Conservation (phyloP, 2,888 invertebrate genomes). For the Xestoiulus laeticollis region DNA sequence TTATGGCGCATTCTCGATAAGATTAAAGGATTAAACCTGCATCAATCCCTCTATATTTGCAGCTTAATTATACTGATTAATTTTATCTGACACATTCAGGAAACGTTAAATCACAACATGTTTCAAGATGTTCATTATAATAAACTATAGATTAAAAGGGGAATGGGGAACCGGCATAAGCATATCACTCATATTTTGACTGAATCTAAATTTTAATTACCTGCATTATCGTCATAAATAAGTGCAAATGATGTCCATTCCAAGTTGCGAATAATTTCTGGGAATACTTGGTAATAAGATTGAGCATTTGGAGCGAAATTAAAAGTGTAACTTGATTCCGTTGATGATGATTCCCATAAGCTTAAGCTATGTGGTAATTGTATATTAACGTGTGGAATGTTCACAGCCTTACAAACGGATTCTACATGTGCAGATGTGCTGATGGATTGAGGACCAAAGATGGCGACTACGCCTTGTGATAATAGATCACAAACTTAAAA, state of each 20-base stretch:
- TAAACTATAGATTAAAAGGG: too few relatives aligned
- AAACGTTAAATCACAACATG: too few relatives aligned
- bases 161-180: too few relatives aligned
- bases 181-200: too few relatives aligned
- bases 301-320: conserved; percentile 81
- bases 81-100: too few relatives aligned
- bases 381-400: conserved; percentile 76
- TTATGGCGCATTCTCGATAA: too few relatives aligned
- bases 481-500: conserved; percentile 82
- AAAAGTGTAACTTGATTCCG: conserved; percentile 71
- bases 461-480: conserved; percentile 78
- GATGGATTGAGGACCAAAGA: conserved; percentile 82
- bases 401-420: conserved; percentile 82
- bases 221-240: conserved; percentile 87
- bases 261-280: conserved; percentile 77
- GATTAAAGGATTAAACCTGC: too few relatives aligned
- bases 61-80: too few relatives aligned
- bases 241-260: conserved; percentile 88
- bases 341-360: not conserved
- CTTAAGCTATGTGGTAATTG: conserved; percentile 69
- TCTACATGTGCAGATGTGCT: conserved; percentile 79
- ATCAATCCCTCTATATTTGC: too few relatives aligned
- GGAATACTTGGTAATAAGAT: conserved; percentile 79
- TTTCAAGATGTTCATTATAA: too few relatives aligned
- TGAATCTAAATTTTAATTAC: too few relatives aligned